Evolutionary conservation across 2,888 invertebrate species (phyloP).

Genomic region (Pimpla rufipes): DNA sequence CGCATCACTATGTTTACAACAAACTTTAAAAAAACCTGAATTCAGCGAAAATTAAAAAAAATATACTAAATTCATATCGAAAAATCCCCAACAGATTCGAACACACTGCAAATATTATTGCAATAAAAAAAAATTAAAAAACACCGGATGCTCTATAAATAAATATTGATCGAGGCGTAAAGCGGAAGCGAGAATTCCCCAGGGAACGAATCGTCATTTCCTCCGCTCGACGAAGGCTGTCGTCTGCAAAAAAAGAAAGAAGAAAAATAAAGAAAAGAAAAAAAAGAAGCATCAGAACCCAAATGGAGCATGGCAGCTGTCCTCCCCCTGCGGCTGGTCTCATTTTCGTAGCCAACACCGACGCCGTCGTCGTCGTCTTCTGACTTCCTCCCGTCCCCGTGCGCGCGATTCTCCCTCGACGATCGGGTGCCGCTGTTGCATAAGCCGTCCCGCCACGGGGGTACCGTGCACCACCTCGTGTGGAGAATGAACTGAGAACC

Average conservation of each 20-base stretch:
- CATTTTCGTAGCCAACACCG: constrained; percentile 62
- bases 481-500: constrained; percentile 16
- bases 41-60: too few species aligned
- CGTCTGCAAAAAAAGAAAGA: not conserved
- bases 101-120: not conserved
- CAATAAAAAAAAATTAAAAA: not conserved
- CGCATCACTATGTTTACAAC: too few species aligned
- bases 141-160: not conserved
- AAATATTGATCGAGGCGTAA: constrained; percentile 16
- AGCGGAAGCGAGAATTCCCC: constrained; percentile 19
- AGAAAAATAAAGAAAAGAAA: constrained; percentile 12
- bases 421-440: constrained; percentile 58
- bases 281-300: constrained; percentile 3
- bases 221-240: constrained; percentile 42
- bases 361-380: constrained; percentile 63
- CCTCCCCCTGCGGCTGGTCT: constrained; percentile 59
- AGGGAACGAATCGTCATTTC: constrained; percentile 16
- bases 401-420: constrained; percentile 43
- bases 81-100: not conserved
- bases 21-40: not conserved
- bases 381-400: constrained; percentile 61
- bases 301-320: constrained; percentile 60
- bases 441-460: constrained; percentile 71
- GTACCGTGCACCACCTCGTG: constrained; percentile 20
- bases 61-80: not conserved